phyloP scores from a whole-genome alignment of 2,797 vertebrate genomes.

The Pangasius larnaudii region DNA sequence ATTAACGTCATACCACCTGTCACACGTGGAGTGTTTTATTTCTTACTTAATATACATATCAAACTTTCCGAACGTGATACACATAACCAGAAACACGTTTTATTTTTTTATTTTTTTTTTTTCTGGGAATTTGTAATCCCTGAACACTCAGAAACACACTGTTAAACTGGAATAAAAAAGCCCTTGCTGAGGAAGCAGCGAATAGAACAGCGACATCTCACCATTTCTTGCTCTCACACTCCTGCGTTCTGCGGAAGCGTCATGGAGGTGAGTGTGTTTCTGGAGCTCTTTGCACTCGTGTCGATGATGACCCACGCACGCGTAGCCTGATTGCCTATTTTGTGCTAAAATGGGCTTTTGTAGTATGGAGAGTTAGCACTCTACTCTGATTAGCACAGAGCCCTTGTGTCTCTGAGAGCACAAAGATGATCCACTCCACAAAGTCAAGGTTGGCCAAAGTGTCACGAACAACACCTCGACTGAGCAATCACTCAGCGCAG shows the following conservation, averaged over 20 bases:
- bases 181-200: background rate
- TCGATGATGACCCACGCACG: constrained; percentile 35
- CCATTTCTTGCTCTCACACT: constrained; percentile 10
- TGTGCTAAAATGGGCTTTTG: constrained; percentile 49
- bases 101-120: too few species aligned
- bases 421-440: constrained; percentile 45
- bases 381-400: constrained; percentile 57
- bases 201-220: background rate
- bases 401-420: constrained; percentile 48
- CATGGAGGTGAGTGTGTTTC: constrained; percentile 41
- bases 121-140: background rate
- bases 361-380: constrained; percentile 49
- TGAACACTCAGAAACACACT: background rate
- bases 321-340: constrained; percentile 56
- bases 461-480: constrained; percentile 29
- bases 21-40: background rate
- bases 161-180: constrained; percentile 21
- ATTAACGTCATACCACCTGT: background rate
- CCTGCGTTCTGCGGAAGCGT: constrained; percentile 18
- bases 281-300: constrained; percentile 38
- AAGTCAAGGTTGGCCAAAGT: constrained; percentile 58
- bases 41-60: background rate
- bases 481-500: constrained; percentile 3
- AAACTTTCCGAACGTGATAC: background rate
- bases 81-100: background rate